Evolutionary conservation across 2,113 vertebrate genomes (phyloP), one percentile per base, ranked within the genome.

Genomic region (Apeltes quadracus): DNA sequence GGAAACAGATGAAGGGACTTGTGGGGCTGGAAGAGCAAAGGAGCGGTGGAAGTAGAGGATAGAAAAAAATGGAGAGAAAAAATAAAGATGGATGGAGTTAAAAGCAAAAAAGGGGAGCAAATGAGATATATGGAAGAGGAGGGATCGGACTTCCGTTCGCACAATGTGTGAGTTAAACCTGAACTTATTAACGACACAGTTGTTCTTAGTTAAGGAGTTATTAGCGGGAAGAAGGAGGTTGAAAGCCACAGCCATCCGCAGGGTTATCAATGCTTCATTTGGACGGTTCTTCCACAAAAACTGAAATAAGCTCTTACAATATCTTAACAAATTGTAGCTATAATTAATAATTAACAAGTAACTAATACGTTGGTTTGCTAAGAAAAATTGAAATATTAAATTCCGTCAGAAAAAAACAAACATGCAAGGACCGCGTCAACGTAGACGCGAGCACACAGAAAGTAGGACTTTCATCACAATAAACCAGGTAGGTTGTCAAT

Each of bases 141-240:
- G 56, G 57, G 57, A 56, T 75, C 46, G 14, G 4, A 76, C 70
- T 79, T 77, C 63, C 73, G 56, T 68, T 81, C 61, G 57, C 18
- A 71, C 29, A 32, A n/a, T 50, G 22, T 27, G 9, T 29, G 69
- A 66, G 0, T 32, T 5, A 27, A 71, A 71, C 16, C 68, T 5
- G 8, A 62, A 27, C 8, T 32, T 55, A 36, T 58, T 71, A 32
- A 12, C 27, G n/a, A 20, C 1, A 16, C n/a, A 61, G 16, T 55
- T 16, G 3, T 14, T 8, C 36, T 57, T 1, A 57, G 12, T 64
- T 22, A 58, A 14, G 14, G 59, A 29, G 44, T 32, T 2, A 46
- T 16, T 67, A 1, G 6, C 43, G 5, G 22, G 1, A 11, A 18
- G 20, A 23, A 0, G n/a, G 10, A n/a, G 23, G 44, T 6, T 36